Evolutionary conservation across 2,888 invertebrate species (phyloP), one percentile per base, ranked within the genome.

Genomic region (Muscina levida): DNA sequence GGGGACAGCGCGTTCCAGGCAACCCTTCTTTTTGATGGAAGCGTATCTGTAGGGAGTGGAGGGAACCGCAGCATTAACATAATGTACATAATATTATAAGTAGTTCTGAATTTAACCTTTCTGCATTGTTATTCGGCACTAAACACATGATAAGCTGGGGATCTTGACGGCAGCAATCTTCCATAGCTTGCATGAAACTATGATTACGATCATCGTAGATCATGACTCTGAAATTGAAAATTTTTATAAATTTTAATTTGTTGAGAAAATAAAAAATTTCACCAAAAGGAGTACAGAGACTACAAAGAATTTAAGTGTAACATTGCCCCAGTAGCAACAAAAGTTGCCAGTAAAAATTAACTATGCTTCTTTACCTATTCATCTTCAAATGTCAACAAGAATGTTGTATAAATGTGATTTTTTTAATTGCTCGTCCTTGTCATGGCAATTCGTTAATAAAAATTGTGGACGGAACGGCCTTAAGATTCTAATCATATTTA

Each of bases 21-120:
- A 95, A 82, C 95, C 94, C 83, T 95, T 94, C 89, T 97, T 97
- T 88, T 98, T 98, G 13, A 98, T 95, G 0, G 96, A 95, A 46
- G 95, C 93, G 85, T 98, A 97, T 91, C 87, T 88, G 73, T 11
- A 39, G 10, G 19, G n/a, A 62, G 37, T 46, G 22, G 53, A 51
- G 37, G n/a, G n/a, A n/a, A n/a, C n/a, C n/a, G n/a, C 6, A 46
- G 26, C 15, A 26, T 56, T 19, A 39, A 39, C 24, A 44, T 17
- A 51, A 56, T n/a, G n/a, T n/a, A n/a, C n/a, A n/a, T n/a, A n/a
- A n/a, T n/a, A n/a, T 22, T 44, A 42, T 3, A 15, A 10, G 6
- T 4, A 8, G 44, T 44, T 46, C 4, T 3, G 17, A 17, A 17
- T 46, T 24, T 62, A 85, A 92, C 75, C 95, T 91, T 87, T 97